Percentiles rank a stretch among this genome's conserved stretches.
Conservation (phyloP, 2,113 vertebrate species). For the Philantomba maxwellii region DNA sequence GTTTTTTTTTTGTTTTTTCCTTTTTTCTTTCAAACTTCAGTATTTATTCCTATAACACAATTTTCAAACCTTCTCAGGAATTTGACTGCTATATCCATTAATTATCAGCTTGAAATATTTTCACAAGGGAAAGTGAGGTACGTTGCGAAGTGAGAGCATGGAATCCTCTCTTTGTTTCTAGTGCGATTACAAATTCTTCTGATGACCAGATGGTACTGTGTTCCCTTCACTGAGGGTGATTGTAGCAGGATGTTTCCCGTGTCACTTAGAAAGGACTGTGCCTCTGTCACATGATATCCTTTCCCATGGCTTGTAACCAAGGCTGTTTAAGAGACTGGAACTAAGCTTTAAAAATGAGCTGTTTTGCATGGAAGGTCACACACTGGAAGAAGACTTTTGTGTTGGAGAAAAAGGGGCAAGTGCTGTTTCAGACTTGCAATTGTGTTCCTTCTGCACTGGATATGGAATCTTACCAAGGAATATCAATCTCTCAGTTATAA, state of each 20-base stretch:
- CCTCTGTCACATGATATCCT: constrained; percentile 44
- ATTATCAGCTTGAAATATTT: constrained; percentile 7
- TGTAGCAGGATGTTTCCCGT: not conserved
- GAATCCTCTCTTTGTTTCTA: not conserved
- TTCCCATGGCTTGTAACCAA: constrained; percentile 70
- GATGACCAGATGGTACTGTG: not conserved
- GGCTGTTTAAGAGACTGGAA: constrained; percentile 44
- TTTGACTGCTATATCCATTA: not conserved
- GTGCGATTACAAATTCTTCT: not conserved
- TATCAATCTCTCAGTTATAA: constrained; percentile 56
- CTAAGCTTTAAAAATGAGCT: constrained; percentile 59
- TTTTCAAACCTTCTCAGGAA: not conserved
- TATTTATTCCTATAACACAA: not conserved
- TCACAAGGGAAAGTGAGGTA: not conserved
- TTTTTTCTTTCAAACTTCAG: not conserved
- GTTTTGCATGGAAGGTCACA: constrained; percentile 51
- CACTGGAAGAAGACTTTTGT: constrained; percentile 41
- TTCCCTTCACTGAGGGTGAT: not conserved
- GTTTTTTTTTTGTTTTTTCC: not conserved
- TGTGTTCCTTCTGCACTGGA: constrained; percentile 36
- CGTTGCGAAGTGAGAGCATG: not conserved
- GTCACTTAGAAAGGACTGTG: constrained; percentile 20
- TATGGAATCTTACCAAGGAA: constrained; percentile 53
- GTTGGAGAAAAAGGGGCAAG: constrained; percentile 39
- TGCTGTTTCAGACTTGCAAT: constrained; percentile 43